Evolutionary conservation across 1,140 invertebrate genomes (phyloP).

Genomic region (Pteromalus puparum): DNA sequence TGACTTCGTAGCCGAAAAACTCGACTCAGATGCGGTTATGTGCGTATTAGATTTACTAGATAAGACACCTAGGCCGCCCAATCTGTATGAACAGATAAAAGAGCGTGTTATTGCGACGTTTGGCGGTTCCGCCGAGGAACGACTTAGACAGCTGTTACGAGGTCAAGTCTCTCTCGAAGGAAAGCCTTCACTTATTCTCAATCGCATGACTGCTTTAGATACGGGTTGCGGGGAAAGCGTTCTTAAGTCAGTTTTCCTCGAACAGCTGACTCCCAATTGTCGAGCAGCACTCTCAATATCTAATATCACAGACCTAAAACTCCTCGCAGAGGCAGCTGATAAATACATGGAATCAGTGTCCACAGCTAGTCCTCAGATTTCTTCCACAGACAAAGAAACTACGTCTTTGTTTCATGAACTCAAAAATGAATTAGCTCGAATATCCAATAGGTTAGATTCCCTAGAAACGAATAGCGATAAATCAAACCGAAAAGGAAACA

Average conservation of each 20-base stretch:
- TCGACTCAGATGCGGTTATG: not conserved
- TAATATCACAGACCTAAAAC: no score
- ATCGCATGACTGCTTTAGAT: not conserved
- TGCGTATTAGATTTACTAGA: not conserved
- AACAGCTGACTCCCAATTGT: not conserved
- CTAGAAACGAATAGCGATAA: no score
- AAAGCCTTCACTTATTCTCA: slow-evolving; percentile 9
- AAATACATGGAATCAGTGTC: no score
- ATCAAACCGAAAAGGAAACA: no score
- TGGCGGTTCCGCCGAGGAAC: not conserved
- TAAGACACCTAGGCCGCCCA: not conserved
- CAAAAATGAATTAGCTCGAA: no score
- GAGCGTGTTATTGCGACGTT: not conserved
- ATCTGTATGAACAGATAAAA: not conserved
- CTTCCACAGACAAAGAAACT: no score
- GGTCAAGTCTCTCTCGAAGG: not conserved
- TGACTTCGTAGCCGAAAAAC: not conserved
- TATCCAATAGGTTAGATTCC: no score
- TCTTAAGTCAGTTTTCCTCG: not conserved
- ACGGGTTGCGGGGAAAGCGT: not conserved
- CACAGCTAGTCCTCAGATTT: no score
- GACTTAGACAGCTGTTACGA: not conserved
- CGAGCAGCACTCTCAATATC: not conserved
- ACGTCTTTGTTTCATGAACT: no score
- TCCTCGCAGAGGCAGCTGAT: no score